Conservation (phyloP, 92 coral and sea anemone species). For the Siderastrea radians region DNA sequence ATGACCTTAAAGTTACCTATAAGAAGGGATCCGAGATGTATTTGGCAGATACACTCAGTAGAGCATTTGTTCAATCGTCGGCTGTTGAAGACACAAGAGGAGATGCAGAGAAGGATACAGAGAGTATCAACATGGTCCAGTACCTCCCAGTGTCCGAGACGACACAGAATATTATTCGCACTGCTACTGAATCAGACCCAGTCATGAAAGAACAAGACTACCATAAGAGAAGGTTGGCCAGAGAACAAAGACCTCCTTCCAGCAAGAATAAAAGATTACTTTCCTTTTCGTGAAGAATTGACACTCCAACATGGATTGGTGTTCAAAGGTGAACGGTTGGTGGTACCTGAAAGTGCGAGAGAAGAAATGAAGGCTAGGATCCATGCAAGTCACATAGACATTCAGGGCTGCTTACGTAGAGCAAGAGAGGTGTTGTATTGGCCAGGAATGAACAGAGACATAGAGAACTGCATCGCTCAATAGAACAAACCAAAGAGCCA, state of each 20-base stretch:
- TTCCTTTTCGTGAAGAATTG: not conserved
- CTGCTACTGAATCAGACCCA: constrained; percentile 45
- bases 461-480: not conserved
- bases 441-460: constrained; percentile 55
- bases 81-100: not conserved
- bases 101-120: constrained; percentile 28
- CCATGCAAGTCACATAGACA: constrained; percentile 29
- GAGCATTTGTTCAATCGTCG: constrained; percentile 2
- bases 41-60: constrained; percentile 48
- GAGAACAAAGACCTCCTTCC: constrained; percentile 18
- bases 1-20: constrained; percentile 25
- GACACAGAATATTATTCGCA: constrained; percentile 32
- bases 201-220: constrained; percentile 27
- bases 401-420: constrained; percentile 52
- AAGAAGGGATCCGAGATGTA: constrained; percentile 31
- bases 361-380: constrained; percentile 23
- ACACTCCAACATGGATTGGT: constrained; percentile 16
- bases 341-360: not conserved
- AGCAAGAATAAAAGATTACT: not conserved
- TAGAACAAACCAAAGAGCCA: constrained; percentile 36
- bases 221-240: constrained; percentile 58
- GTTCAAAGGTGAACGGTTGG: constrained; percentile 21
- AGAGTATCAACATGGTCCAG: constrained; percentile 46
- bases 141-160: constrained; percentile 51
- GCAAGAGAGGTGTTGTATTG: constrained; percentile 60